phyloP scores from a whole-genome alignment of 1,140 invertebrate species.

The Solen grandis region DNA sequence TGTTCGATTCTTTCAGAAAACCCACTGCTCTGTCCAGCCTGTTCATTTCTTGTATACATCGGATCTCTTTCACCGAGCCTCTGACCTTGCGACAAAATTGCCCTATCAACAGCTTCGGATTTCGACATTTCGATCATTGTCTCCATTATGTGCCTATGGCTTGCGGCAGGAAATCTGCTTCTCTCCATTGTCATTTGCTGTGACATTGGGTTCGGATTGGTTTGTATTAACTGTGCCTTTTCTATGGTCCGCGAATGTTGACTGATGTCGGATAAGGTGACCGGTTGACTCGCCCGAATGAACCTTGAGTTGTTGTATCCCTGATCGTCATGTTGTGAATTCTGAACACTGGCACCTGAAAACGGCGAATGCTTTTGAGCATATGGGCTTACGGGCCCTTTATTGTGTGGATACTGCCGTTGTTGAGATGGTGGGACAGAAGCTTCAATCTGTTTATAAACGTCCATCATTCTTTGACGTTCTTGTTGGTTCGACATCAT shows the following conservation, averaged over 20 bases:
- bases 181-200: background rate
- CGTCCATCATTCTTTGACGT: slow-evolving; percentile 9
- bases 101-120: too few species aligned
- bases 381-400: too few species aligned
- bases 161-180: background rate
- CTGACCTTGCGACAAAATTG: too few species aligned
- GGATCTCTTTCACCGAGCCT: background rate
- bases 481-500: too few species aligned
- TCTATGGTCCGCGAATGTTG: slow-evolving; percentile 35
- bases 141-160: background rate
- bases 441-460: slow-evolving; percentile 25
- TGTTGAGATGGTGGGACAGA: background rate
- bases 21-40: background rate
- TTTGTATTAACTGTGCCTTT: background rate
- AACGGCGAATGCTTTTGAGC: too few species aligned
- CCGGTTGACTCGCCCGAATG: slow-evolving; percentile 27
- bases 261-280: slow-evolving; percentile 15
- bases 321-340: background rate
- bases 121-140: background rate
- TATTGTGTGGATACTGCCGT: background rate
- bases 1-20: too few species aligned
- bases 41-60: background rate
- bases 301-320: background rate
- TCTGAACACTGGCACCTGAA: too few species aligned
- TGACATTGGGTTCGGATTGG: background rate